These are phyloP conservation scores for Pyrocoelia pectoralis DNA, from an alignment of 2,888 invertebrate genomes.

Conservation along the genomic window DNA sequence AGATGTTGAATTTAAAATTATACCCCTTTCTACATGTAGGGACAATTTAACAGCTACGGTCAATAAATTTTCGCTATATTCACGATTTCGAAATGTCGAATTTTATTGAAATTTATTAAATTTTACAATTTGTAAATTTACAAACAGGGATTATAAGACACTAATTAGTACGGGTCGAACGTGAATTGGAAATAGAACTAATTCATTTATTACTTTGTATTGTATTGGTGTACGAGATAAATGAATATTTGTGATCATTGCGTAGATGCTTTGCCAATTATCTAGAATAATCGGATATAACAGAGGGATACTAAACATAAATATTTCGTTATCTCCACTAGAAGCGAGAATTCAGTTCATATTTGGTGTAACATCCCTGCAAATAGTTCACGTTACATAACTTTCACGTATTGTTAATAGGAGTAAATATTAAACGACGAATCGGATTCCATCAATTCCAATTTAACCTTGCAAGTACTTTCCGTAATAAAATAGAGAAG, in stretches of 20 bases:
- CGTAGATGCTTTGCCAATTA: slow-evolving; percentile 30
- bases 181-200: neutral
- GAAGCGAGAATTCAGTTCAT: slow-evolving; percentile 24
- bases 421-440: neutral
- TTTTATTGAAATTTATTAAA: neutral
- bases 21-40: neutral
- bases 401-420: slow-evolving; percentile 9
- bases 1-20: slow-evolving; percentile 1
- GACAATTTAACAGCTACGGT: neutral
- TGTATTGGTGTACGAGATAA: slow-evolving; percentile 21
- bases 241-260: slow-evolving; percentile 25
- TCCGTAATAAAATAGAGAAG: neutral
- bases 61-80: too few species aligned
- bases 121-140: neutral
- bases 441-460: neutral
- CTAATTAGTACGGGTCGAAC: neutral
- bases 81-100: neutral
- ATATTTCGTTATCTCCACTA: slow-evolving; percentile 28
- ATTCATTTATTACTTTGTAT: slow-evolving; percentile 10
- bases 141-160: neutral
- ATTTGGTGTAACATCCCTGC: slow-evolving; percentile 12
- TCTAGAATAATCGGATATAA: slow-evolving; percentile 26
- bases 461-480: neutral
- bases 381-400: slow-evolving; percentile 25
- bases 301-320: slow-evolving; percentile 26